Base-by-base conservation (phyloP, 2,888 invertebrate genomes). In the Erynnis tages region DNA sequence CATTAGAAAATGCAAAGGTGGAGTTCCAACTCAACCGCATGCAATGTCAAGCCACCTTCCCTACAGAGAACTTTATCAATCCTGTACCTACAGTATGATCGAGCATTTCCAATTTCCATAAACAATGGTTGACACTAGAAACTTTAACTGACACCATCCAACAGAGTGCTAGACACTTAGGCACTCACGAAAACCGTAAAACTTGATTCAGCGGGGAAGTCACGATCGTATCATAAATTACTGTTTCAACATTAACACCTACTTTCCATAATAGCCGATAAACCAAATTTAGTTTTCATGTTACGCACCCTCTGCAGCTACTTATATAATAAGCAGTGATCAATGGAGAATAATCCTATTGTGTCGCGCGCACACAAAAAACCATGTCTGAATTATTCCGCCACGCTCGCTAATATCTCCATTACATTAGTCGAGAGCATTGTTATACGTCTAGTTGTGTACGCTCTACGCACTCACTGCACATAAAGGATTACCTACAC, bases 211-310 rank as follows among this genome's bases (percentile, higher is more conserved):
- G 79, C 67, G 62, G 67, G 75, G 73, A 79, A 85, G 86, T 88
- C 89, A 89, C 86, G 87, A 82, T 79, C 73, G 59, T 54, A 69
- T 73, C 67, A 87, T 89, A 89, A 87, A 89, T 88, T 78, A 82
- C 76, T 74, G 66, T 71, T 79, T 72, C 77, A 76, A 82, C 84
- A 88, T 87, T 86, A 87, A 81, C 89, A 88, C 88, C 87, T 87
- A 87, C 84, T 88, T 86, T 85, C 85, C 89, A 88, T 89, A 88
- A 88, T 84, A 84, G 85, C 82, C 88, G 88, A 88, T 88, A 88
- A 88, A 88, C 88, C 87, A 89, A 89, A 89, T 89, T 89, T 88
- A 85, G 87, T 88, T 89, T 89, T 83, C 88, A 85, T 88, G 88
- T 89, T 79, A 76, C 84, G 75, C 84, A 85, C 88, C 88, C 89